Evolutionary conservation across 2,888 invertebrate species (phyloP), one percentile per base, ranked within the genome.

Genomic region (Euphydryas editha): DNA sequence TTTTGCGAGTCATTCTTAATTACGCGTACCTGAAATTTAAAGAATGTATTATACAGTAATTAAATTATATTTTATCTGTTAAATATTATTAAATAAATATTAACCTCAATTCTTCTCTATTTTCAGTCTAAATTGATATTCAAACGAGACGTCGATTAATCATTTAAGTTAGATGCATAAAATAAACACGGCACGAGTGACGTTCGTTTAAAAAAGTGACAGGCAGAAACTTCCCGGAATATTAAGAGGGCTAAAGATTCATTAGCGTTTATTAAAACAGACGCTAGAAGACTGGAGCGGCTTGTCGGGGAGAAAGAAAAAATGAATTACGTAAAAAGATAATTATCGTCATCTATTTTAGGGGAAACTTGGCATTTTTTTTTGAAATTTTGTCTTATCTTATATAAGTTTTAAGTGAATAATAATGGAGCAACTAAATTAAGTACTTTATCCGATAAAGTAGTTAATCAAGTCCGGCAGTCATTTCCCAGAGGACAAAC

Each of bases 381-480:
- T 56, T 49, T 39, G n/a, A 11, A 11, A 64, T 59, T 39, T 36
- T 56, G 55, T 49, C 11, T 49, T 15, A 21, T n/a, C 49, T 24
- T 51, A 4, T 24, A 21, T 4, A 21, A 63, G n/a, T 37, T 17
- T 56, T 37, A 39, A 56, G 13, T 37, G 18, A 10, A 37, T 39
- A 56, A 56, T 18, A 56, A 18, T 56, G 20, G 21, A 15, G 24
- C 8, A 51, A 51, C 24, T 1, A 2, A 24, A 58, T 39, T 47
- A 56, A 55, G 57, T 63, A 69, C n/a, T 57, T 60, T 37, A 39
- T 24, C 54, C 60, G 46, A 57, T 59, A 69, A 69, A 59, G 68
- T 58, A 62, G 65, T 69, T 62, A 69, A 69, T 69, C 65, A 65
- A 69, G 62, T 60, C 24, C 15, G 59, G 24, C 55, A 59, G 59